Evolutionary conservation across 2,888 invertebrate species (phyloP).

Genomic region (Odontomyia ornata): DNA sequence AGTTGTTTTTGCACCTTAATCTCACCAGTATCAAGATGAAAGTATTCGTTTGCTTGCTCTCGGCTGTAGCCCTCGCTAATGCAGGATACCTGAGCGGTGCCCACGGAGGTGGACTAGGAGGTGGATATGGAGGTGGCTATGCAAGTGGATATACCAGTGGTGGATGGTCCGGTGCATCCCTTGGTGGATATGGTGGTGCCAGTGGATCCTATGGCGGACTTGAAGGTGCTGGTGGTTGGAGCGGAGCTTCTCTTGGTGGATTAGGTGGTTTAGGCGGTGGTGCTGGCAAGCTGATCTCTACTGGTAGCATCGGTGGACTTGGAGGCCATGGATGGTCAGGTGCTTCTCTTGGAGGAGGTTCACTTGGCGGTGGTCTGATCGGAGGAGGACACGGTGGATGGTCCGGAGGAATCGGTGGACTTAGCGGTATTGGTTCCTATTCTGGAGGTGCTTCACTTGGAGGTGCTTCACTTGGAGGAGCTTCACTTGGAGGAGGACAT

Average conservation of each 20-base stretch:
- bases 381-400: neutral
- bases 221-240: neutral
- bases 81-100: slow-evolving; percentile 41
- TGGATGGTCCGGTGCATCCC: slow-evolving; percentile 10
- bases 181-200: slow-evolving; percentile 24
- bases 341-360: neutral
- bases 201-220: neutral
- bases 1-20: slow-evolving; percentile 5
- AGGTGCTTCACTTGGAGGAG: slow-evolving; percentile 5
- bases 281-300: neutral
- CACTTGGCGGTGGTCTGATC: neutral
- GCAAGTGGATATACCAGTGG: neutral
- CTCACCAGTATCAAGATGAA: slow-evolving; percentile 47
- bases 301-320: neutral
- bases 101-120: neutral
- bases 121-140: slow-evolving; percentile 27
- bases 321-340: neutral
- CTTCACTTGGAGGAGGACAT: neutral
- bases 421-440: neutral
- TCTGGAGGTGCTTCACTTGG: neutral
- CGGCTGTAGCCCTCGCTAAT: slow-evolving; percentile 47
- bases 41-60: slow-evolving; percentile 50
- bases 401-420: neutral
- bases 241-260: neutral
- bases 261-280: neutral